Percentiles rank a stretch among this genome's conserved stretches.
phyloP scores from a whole-genome alignment of 92 coral and sea anemone genomes.

The Phenganax marumi region DNA sequence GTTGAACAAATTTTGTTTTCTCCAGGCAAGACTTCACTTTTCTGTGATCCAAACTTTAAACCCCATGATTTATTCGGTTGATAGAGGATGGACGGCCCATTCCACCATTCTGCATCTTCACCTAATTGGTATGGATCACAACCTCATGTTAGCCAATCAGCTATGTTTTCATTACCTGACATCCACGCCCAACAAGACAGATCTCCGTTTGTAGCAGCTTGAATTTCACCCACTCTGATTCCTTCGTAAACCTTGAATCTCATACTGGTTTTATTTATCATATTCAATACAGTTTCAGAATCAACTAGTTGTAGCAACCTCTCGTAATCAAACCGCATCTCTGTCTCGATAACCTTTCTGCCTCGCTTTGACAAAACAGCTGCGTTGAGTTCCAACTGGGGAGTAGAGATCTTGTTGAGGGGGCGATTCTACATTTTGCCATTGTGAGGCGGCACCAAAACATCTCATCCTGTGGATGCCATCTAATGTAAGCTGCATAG shows the following conservation, averaged over 20 bases:
- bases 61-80: conserved; percentile 44
- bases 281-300: conserved; percentile 61
- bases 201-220: conserved; percentile 62
- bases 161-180: conserved; percentile 60
- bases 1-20: conserved; percentile 47
- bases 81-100: conserved; percentile 50
- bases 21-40: conserved; percentile 48
- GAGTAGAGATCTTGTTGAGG: conserved; percentile 56
- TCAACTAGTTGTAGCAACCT: conserved; percentile 53
- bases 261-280: conserved; percentile 64
- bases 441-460: conserved; percentile 50
- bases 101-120: conserved; percentile 53
- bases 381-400: conserved; percentile 58
- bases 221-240: conserved; percentile 61
- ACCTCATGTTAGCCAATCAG: conserved; percentile 70
- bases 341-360: conserved; percentile 50
- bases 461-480: conserved; percentile 31
- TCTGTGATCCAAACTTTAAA: conserved; percentile 34
- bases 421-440: conserved; percentile 60
- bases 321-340: conserved; percentile 56
- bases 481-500: conserved; percentile 53
- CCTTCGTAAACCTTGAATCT: conserved; percentile 59
- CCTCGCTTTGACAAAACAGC: conserved; percentile 63
- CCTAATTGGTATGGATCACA: conserved; percentile 47
- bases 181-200: conserved; percentile 66